These are phyloP conservation scores for Sarcophaga carnaria DNA, from an alignment of 2,888 invertebrate species.

Conservation along the genomic window DNA sequence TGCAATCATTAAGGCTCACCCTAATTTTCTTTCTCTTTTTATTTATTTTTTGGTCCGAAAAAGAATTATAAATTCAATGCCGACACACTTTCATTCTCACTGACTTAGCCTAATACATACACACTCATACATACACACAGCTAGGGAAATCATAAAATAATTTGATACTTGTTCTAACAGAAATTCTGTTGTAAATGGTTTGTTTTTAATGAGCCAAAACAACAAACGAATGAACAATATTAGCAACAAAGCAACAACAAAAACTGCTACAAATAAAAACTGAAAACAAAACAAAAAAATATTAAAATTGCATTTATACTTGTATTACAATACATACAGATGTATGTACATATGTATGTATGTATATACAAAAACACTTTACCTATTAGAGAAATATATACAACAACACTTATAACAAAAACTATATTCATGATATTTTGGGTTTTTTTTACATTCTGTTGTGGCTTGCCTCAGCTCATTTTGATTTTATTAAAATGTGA, in stretches of 20 bases:
- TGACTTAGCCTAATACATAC: not conserved
- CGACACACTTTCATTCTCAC: not conserved
- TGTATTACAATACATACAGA: no score
- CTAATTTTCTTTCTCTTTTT: not conserved
- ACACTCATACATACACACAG: not conserved
- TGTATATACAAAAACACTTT: no score
- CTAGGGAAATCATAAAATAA: slow-evolving; percentile 25
- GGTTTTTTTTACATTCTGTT: slow-evolving; percentile 28
- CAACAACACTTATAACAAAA: no score
- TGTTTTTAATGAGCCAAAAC: slow-evolving; percentile 54
- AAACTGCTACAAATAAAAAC: not conserved
- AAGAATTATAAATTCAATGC: not conserved
- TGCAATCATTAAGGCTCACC: not conserved
- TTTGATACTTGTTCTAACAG: slow-evolving; percentile 45
- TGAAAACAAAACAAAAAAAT: slow-evolving; percentile 15
- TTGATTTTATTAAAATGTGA: no score
- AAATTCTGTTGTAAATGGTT: slow-evolving; percentile 37
- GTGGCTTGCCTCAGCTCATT: slow-evolving; percentile 15
- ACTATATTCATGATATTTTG: not conserved
- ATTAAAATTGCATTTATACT: no score
- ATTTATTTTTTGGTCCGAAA: no score
- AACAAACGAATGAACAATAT: slow-evolving; percentile 5
- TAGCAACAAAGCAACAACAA: not conserved
- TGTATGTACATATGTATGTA: no score
- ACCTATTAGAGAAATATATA: no score